These are phyloP conservation scores for Channa argus DNA, from an alignment of 2,113 vertebrate species.

Conservation along the genomic window DNA sequence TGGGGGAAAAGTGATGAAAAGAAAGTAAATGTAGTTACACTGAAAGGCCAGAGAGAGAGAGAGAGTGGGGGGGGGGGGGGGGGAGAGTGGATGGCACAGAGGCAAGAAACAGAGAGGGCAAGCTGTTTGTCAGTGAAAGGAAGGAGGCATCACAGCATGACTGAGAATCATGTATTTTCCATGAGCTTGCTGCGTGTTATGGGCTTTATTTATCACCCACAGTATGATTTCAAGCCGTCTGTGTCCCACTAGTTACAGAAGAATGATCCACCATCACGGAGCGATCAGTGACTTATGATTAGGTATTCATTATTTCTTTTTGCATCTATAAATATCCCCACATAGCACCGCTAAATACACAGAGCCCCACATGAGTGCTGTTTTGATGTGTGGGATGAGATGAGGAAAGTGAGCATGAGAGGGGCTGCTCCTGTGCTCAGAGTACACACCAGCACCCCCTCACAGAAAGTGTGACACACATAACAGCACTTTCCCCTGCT, in stretches of 20 bases:
- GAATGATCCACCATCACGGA: constrained; percentile 5
- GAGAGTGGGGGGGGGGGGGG: not conserved
- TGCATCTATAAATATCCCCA: constrained; percentile 43
- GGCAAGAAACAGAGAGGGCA: constrained; percentile 37
- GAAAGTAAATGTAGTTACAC: constrained; percentile 50
- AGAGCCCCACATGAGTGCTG: constrained; percentile 21
- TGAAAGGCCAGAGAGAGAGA: constrained; percentile 32
- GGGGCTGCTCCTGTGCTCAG: constrained; percentile 18
- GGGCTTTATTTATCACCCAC: constrained; percentile 38
- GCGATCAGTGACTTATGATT: constrained; percentile 31
- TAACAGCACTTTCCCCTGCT: constrained; percentile 21
- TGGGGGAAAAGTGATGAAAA: constrained; percentile 34
- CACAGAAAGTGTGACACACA: constrained; percentile 29
- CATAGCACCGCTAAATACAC: constrained; percentile 44
- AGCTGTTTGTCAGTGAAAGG: constrained; percentile 44
- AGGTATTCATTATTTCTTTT: constrained; percentile 38
- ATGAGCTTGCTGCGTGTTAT: constrained; percentile 24
- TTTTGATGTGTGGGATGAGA: constrained; percentile 49
- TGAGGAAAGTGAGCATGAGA: constrained; percentile 33
- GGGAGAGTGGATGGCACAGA: constrained; percentile 15
- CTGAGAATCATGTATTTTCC: constrained; percentile 47
- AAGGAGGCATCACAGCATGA: constrained; percentile 45
- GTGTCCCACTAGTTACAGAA: constrained; percentile 9
- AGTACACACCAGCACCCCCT: constrained; percentile 21
- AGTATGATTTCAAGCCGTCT: constrained; percentile 28